Base-by-base conservation (phyloP, 2,888 invertebrate genomes). In the Dromius quadrimaculatus region DNA sequence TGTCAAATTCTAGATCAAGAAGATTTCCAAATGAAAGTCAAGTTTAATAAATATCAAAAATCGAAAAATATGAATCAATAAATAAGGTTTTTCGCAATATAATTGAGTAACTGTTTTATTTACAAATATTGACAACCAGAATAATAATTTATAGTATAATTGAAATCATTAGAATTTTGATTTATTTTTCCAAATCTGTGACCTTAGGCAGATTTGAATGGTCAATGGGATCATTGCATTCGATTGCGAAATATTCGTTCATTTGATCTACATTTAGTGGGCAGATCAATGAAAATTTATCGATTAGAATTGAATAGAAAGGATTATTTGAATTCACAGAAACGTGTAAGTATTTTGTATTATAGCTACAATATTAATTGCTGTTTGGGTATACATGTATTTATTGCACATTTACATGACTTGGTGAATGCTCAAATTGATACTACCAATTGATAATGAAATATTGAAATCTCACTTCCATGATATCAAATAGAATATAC, bases 111-210 rank as follows among this genome's bases (percentile, higher is more conserved):
- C n/a, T 8, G 36, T n/a, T 36, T 34, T 59, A 59, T 59, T 59
- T 59, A 59, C 59, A 17, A 63, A 41, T 63, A 63, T 45, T 63
- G 63, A 63, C 63, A 43, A 41, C 32, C 15, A 45, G 17, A 28
- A 41, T 63, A 63, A 63, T 63, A 41, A 43, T 63, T 63, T 43
- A 63, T 63, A 34, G 23, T 45, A 11, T 43, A 63, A 63, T 63
- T 63, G 63, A 63, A 63, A 63, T 63, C 23, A 63, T 63, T 43
- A 43, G 63, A 63, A 63, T 63, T 63, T 63, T 63, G 63, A 63
- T 63, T 63, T 63, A 63, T 63, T 63, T 63, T 63, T 43, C 6
- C 45, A 17, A 45, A 43, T 63, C 28, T 28, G 22, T 17, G 45
- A 63, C 63, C 63, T 63, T 28, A 63, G 43, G 45, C 63, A 32